Evolutionary conservation across 2,888 invertebrate species (phyloP).

Genomic region (Caenorhabditis becei): DNA sequence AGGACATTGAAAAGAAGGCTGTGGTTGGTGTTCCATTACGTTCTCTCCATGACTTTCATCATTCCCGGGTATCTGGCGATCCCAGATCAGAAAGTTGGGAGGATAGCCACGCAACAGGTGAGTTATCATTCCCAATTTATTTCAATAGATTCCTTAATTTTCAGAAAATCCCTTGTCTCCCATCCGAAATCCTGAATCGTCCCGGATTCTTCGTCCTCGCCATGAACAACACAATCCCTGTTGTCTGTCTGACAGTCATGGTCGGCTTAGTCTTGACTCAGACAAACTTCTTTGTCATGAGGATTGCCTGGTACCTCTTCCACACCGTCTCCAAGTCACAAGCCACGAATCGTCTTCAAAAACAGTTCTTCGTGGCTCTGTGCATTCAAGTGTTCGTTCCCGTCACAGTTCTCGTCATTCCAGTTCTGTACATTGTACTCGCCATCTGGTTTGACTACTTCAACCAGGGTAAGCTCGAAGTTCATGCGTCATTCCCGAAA

Average conservation of each 20-base stretch:
- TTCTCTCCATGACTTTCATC: slow-evolving; percentile 28
- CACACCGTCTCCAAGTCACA: slow-evolving; percentile 37
- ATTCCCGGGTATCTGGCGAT: slow-evolving; percentile 43
- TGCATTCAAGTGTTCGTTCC: slow-evolving; percentile 44
- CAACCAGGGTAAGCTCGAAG: slow-evolving; percentile 31
- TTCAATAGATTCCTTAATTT: not conserved
- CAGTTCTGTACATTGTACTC: slow-evolving; percentile 26
- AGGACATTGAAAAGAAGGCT: slow-evolving; percentile 24
- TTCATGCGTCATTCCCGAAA: not conserved
- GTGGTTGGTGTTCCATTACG: slow-evolving; percentile 20
- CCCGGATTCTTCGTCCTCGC: slow-evolving; percentile 41
- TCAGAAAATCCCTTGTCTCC: slow-evolving; percentile 41
- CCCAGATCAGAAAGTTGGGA: slow-evolving; percentile 24
- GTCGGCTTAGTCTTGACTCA: slow-evolving; percentile 15
- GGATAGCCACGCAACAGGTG: not conserved
- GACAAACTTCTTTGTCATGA: slow-evolving; percentile 3
- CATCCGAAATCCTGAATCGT: slow-evolving; percentile 25
- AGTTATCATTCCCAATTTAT: not conserved
- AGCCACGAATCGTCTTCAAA: slow-evolving; percentile 42
- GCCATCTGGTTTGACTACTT: slow-evolving; percentile 39
- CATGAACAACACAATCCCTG: slow-evolving; percentile 22
- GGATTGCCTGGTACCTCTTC: slow-evolving; percentile 21
- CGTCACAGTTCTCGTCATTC: slow-evolving; percentile 9
- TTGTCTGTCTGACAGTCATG: slow-evolving; percentile 36
- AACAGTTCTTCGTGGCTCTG: slow-evolving; percentile 46